Evolutionary conservation across 2,888 invertebrate species (phyloP), one percentile per base, ranked within the genome.

Genomic region (Sinodicranocentrus sp.): DNA sequence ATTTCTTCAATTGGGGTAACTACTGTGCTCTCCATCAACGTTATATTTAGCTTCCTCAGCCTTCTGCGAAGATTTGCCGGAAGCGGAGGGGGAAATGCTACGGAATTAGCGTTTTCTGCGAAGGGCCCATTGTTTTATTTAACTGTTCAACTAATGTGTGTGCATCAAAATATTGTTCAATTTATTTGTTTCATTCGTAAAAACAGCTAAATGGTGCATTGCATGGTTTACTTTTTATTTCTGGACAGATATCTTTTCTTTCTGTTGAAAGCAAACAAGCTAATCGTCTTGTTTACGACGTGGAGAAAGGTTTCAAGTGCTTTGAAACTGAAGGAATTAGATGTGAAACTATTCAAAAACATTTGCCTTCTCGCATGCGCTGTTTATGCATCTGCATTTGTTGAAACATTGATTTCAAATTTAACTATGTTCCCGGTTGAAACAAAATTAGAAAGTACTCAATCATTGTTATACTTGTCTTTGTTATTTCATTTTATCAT

Each of bases 191-290:
- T 48, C 5, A 48, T 3, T 6, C 33, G 5, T 33, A 33, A 3
- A 6, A 6, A 33, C 10, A 6, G 10, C 10, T 33, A 10, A 10
- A 33, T 6, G 10, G 33, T 33, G 10, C 10, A 33, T 33, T 33
- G 10, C 33, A 33, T 33, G 3, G 3, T 6, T 6, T 10, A 33
- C 6, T 2, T n/a, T 5, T 2, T 26, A 63, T 70, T 26, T 10
- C 33, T 15, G 28, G 33, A 2, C 52, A 86, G 86, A 23, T 86
- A 84, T 54, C n/a, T 59, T 8, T 82, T 84, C 44, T 86, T 86
- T 57, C 61, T 84, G 6, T 10, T 61, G 0, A 76, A 77, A 26
- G 61, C 82, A 1, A 73, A 67, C 6, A 65, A 28, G 2, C 33
- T 86, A 2, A 54, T 79, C 8, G 15, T n/a, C 23, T 43, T 86